A percentile compares a stretch with the other conserved stretches of the same genome.
Conservation (phyloP, 1,140 invertebrate species). For the Heliconius nattereri region DNA sequence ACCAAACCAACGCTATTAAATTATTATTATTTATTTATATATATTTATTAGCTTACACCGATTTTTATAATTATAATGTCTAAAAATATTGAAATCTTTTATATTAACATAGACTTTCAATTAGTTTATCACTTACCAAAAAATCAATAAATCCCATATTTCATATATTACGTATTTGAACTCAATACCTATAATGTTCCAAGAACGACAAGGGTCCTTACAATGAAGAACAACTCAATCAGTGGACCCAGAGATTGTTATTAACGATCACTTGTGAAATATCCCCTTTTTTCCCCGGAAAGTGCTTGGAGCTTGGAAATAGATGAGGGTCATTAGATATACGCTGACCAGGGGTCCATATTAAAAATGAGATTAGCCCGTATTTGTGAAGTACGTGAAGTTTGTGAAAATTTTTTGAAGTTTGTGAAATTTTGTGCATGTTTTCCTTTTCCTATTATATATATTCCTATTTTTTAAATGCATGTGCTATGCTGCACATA, state of each 20-base stretch:
- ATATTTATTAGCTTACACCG: too few relatives aligned
- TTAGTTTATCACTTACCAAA: background rate
- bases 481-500: too few relatives aligned
- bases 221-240: conserved; percentile 15
- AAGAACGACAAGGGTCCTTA: background rate
- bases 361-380: conserved; percentile 20
- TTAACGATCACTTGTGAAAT: conserved; percentile 28
- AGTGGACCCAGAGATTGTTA: conserved; percentile 21
- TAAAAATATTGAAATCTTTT: too few relatives aligned
- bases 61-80: too few relatives aligned
- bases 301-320: conserved; percentile 21
- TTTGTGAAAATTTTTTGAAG: background rate
- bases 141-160: background rate
- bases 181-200: background rate
- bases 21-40: too few relatives aligned
- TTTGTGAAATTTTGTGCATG: too few relatives aligned
- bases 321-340: conserved; percentile 17
- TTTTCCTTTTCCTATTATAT: too few relatives aligned
- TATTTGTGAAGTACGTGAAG: background rate
- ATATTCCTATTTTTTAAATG: background rate
- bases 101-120: background rate
- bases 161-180: background rate
- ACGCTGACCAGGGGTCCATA: conserved; percentile 16
- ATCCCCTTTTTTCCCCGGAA: conserved; percentile 16
- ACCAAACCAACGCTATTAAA: too few relatives aligned